phyloP scores from a whole-genome alignment of 2,113 vertebrate species.

The Morone saxatilis region DNA sequence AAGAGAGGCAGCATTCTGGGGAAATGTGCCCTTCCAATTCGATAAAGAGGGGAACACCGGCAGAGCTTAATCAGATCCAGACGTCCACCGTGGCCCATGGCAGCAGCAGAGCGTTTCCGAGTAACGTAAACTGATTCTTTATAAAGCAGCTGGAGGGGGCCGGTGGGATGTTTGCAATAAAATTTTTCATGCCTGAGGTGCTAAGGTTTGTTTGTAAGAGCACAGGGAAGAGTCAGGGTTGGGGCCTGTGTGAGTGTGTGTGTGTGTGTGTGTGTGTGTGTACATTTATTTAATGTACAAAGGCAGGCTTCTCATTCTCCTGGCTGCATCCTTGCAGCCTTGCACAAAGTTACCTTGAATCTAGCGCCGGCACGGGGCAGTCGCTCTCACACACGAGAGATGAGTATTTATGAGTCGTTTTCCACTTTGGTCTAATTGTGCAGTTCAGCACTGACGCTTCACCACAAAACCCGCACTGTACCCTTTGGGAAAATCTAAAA shows the following conservation, averaged over 20 bases:
- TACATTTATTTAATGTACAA: constrained; percentile 25
- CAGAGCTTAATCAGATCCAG: constrained; percentile 64
- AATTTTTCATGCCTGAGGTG: constrained; percentile 65
- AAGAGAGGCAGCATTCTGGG: constrained; percentile 43
- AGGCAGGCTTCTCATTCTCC: constrained; percentile 9
- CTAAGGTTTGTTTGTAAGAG: constrained; percentile 51
- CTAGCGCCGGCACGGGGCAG: background rate
- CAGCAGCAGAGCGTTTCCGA: constrained; percentile 51
- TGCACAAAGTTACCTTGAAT: constrained; percentile 45
- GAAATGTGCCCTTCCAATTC: constrained; percentile 55
- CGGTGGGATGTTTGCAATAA: constrained; percentile 72
- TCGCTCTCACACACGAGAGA: background rate
- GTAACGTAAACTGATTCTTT: constrained; percentile 74
- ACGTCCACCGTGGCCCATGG: constrained; percentile 56
- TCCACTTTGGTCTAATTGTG: constrained; percentile 37
- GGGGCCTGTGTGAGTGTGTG: background rate
- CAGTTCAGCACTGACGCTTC: constrained; percentile 31
- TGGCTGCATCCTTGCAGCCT: too few relatives aligned
- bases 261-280: constrained; percentile 4
- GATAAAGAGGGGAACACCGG: constrained; percentile 50
- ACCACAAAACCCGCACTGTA: background rate
- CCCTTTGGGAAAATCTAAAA: constrained; percentile 46
- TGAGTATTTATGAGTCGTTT: constrained; percentile 28
- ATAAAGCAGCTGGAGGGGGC: constrained; percentile 60
- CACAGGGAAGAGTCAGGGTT: constrained; percentile 5